Evolutionary conservation across 2,113 vertebrate genomes (phyloP).

Genomic region (Elaphurus davidianus): DNA sequence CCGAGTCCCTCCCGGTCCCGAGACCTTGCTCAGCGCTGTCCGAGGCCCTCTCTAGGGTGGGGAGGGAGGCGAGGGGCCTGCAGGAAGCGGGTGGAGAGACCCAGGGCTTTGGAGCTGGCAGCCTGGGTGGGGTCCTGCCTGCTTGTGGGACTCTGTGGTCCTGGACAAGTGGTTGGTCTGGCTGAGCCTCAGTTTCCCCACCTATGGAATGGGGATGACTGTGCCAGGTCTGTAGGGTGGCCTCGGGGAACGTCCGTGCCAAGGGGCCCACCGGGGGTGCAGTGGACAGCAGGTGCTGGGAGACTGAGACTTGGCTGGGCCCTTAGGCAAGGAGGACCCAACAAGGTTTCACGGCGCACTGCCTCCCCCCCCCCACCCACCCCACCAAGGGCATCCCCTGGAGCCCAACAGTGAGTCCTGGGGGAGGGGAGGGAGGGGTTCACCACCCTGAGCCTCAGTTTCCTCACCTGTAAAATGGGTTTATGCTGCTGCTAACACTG

Average conservation of each 20-base stretch:
- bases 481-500: not conserved
- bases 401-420: not conserved
- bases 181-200: not conserved
- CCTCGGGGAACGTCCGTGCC: accelerated
- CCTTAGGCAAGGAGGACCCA: not conserved
- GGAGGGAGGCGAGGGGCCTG: too few species aligned
- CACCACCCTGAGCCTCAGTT: not conserved
- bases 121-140: not conserved
- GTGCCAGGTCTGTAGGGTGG: not conserved
- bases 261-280: not conserved
- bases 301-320: accelerated
- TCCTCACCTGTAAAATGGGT: not conserved
- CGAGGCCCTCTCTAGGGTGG: not conserved
- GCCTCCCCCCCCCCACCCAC: not conserved
- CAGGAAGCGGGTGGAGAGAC: not conserved
- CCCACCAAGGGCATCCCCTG: not conserved
- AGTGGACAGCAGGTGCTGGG: not conserved
- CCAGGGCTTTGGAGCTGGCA: too few species aligned
- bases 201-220: not conserved
- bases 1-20: not conserved
- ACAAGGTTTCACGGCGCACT: not conserved
- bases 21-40: not conserved
- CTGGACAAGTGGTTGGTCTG: not conserved
- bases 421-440: not conserved
- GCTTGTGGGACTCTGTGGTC: not conserved